Evolutionary conservation across 2,113 vertebrate species (phyloP), one percentile per base, ranked within the genome.

Genomic region (Chionis minor): DNA sequence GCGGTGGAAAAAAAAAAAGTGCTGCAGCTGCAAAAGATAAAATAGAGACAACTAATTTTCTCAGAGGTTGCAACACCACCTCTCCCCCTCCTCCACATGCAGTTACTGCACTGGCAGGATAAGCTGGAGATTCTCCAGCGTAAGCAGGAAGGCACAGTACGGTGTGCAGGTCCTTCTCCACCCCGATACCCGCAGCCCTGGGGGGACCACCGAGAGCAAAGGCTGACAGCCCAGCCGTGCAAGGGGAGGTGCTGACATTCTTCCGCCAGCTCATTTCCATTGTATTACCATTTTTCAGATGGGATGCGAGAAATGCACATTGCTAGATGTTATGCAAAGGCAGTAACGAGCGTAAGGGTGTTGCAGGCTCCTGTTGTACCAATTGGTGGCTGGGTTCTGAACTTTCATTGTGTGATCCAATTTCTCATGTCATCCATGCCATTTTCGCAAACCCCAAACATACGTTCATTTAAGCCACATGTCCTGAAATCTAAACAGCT

Each of bases 21-120:
- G 92, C 96, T 96, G 95, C 96, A 97, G 96, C 97, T 97, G 97
- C 96, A 94, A 91, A 96, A 97, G 97, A 97, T 97, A 97, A 97
- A 96, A 96, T 93, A 97, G 95, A 94, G 92, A 95, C 95, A 97
- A 94, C 87, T 96, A 80, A 97, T 97, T 97, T 97, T 97, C 97
- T 93, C 94, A 91, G 93, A 90, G 90, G 94, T 98, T 98, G 95
- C 97, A 97, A 97, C 97, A 98, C 91, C 32, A 65, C 86, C 63
- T 91, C 89, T 89, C 94, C 94, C 94, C 89, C 94, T 94, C 95
- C 94, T 97, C 90, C 95, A 96, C 92, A 69, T 63, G 86, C 84
- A 92, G 96, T 81, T 83, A 88, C 93, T 96, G 96, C 93, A 84
- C 93, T 88, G 95, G 92, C 94, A 95, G 97, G 96, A 96, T 97